phyloP scores from a whole-genome alignment of 2,888 invertebrate species.

The Thyatira batis region DNA sequence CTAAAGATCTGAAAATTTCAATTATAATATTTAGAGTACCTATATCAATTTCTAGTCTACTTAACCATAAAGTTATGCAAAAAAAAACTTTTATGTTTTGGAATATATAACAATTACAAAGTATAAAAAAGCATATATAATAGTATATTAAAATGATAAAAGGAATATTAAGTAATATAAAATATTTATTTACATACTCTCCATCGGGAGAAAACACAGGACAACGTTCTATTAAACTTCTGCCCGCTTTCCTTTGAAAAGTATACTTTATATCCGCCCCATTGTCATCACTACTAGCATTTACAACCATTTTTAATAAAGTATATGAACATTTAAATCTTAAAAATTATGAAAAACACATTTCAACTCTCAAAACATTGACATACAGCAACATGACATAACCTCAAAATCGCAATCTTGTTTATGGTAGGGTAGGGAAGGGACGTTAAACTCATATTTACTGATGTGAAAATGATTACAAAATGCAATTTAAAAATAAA shows the following conservation, averaged over 20 bases:
- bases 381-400: conserved; percentile 42
- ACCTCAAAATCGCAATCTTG: conserved; percentile 50
- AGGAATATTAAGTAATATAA: too few species aligned
- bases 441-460: too few species aligned
- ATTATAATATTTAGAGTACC: background rate
- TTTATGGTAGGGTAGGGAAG: too few species aligned
- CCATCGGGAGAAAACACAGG: conserved; percentile 77
- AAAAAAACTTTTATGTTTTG: too few species aligned
- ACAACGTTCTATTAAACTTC: conserved; percentile 70
- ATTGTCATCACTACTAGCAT: conserved; percentile 28
- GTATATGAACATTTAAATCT: background rate
- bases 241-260: conserved; percentile 72
- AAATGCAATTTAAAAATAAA: too few species aligned
- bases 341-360: background rate
- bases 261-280: conserved; percentile 47
- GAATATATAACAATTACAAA: conserved; percentile 2
- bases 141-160: too few species aligned
- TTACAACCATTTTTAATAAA: conserved; percentile 57
- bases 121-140: too few species aligned
- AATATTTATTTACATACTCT: conserved; percentile 56
- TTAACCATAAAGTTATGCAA: too few species aligned
- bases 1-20: conserved; percentile 57
- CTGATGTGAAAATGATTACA: too few species aligned
- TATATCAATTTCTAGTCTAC: too few species aligned
- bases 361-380: background rate